Conservation (phyloP, 2,113 vertebrate species). For the Pampusana beccarii region DNA sequence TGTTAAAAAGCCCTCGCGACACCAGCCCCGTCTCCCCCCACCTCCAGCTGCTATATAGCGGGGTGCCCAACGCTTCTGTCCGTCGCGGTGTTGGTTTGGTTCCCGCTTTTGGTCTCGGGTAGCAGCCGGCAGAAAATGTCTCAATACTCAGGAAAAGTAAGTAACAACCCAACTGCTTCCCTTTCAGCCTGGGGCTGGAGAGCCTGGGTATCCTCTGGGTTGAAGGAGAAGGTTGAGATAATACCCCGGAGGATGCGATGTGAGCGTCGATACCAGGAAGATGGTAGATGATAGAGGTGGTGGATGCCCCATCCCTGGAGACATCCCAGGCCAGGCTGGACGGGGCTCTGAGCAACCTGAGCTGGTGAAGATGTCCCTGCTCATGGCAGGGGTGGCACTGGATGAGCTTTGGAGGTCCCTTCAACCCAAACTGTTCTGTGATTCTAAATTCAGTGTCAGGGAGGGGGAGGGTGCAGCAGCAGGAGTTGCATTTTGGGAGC, state of each 20-base stretch:
- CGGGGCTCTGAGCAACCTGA: too few species aligned
- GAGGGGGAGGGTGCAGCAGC: neutral
- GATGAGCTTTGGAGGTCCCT: too few species aligned
- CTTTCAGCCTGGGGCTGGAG: neutral
- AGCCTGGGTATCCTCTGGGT: neutral
- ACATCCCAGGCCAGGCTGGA: too few species aligned
- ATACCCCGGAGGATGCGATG: accelerated
- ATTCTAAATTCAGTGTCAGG: neutral
- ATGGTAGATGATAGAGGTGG: too few species aligned
- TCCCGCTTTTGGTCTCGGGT: conserved; percentile 70
- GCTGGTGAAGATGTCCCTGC: too few species aligned
- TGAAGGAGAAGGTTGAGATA: neutral
- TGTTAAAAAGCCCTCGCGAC: conserved; percentile 62
- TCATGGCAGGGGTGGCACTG: too few species aligned
- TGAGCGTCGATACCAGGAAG: neutral
- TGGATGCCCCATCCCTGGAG: too few species aligned
- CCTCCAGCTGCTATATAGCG: conserved; percentile 73
- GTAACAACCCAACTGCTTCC: conserved; percentile 11
- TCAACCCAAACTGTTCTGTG: too few species aligned
- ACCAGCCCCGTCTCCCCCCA: neutral
- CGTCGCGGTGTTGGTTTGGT: conserved; percentile 65
- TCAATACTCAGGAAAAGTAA: conserved; percentile 92
- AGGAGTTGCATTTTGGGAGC: neutral
- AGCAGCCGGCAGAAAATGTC: conserved; percentile 82
- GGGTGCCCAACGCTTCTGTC: conserved; percentile 70